Evolutionary conservation across 2,113 vertebrate species (phyloP).

Genomic region (Ptilorrhoa leucosticta): DNA sequence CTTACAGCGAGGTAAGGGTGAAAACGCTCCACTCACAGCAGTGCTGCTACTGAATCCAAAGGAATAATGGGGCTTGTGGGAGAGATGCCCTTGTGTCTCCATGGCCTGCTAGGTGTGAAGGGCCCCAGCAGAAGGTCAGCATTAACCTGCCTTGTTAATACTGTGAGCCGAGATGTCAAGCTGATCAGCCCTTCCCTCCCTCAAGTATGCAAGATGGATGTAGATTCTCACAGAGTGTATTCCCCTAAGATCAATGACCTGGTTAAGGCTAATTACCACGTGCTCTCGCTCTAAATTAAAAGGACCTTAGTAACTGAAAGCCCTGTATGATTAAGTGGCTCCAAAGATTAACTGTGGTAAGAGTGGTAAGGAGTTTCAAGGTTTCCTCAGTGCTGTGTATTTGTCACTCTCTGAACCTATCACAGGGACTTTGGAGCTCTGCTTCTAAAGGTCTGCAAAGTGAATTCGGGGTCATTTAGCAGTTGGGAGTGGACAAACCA

Average conservation of each 20-base stretch:
- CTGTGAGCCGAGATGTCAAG: background rate
- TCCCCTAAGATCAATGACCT: conserved; percentile 57
- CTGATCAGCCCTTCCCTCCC: background rate
- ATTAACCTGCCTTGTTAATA: conserved; percentile 26
- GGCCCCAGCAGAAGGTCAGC: background rate
- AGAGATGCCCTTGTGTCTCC: background rate
- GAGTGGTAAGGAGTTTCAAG: background rate
- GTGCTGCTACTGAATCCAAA: background rate
- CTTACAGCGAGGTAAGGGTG: background rate
- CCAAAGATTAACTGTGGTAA: conserved; percentile 40
- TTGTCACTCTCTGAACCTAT: background rate
- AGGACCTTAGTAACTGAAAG: conserved; percentile 50
- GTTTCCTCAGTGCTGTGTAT: background rate
- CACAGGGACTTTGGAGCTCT: background rate
- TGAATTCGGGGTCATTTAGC: background rate
- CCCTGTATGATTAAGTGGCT: conserved; percentile 54
- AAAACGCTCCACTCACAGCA: background rate
- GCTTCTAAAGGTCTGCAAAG: background rate
- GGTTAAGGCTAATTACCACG: conserved; percentile 60
- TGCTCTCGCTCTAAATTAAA: conserved; percentile 57
- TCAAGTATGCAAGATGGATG: conserved; percentile 29
- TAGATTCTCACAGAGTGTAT: conserved; percentile 2
- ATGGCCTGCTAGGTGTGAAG: background rate
- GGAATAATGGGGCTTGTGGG: background rate
- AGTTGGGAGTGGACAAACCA: background rate